Evolutionary conservation across 2,113 vertebrate genomes (phyloP), one percentile per base, ranked within the genome.

Genomic region (Colaptes auratus): DNA sequence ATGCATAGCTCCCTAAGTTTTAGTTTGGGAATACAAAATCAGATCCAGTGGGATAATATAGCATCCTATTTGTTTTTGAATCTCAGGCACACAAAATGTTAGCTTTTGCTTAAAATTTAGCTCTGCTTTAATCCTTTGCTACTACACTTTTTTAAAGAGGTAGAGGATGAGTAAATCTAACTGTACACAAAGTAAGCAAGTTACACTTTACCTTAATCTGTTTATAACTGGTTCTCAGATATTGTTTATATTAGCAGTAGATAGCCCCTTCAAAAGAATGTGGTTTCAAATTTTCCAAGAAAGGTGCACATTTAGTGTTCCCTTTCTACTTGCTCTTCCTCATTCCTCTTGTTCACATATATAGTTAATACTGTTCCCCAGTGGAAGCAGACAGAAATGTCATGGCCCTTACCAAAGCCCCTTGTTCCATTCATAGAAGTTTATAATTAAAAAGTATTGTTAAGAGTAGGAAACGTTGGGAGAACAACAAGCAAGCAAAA

Each of bases 131-230:
- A 61, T 39, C 30, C 18, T 91, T 89, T 59, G 15, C 13, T 39
- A 25, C 20, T 13, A 12, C 15, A 9, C 28, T 63, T 63, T 17
- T 6, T 70, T 70, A 48, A n/a, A 63, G 70, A 33, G 46, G 23
- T 36, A 30, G 82, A 89, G 42, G 31, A 58, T 69, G 78, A 89
- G 77, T 87, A 16, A 25, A 86, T 89, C 85, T 86, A 24, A 81
- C 96, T 96, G 96, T 96, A 93, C 93, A 95, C 95, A 96, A 94
- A 95, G 89, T 95, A 93, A 96, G 23, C 84, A 72, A 74, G 58
- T 91, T 78, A 28, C 35, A 46, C 56, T 60, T 80, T 79, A 28
- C 21, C 42, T 61, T 35, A 27, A n/a, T 75, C 42, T 56, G 13
- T 82, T 35, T 59, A 13, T 76, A 33, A 50, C 56, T 65, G 36